These are phyloP conservation scores for Nasonia giraulti DNA, from an alignment of 1,140 invertebrate species.

Conservation along the genomic window DNA sequence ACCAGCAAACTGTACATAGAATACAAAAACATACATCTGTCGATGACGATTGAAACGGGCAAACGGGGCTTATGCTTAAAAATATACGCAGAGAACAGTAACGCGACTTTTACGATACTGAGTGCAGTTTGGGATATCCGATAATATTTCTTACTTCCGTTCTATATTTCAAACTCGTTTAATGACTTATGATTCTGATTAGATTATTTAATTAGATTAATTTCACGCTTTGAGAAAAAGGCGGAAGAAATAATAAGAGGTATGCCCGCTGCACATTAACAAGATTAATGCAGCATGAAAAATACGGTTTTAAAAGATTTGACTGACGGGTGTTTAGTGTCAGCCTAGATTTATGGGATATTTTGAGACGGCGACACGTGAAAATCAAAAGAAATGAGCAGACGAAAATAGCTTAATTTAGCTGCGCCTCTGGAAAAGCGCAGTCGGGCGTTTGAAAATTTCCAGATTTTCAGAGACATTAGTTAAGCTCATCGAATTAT, in stretches of 20 bases:
- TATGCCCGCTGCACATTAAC: no score
- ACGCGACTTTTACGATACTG: neutral
- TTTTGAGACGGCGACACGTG: neutral
- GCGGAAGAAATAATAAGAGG: no score
- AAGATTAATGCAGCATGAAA: neutral
- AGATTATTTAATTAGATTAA: neutral
- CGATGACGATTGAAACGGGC: neutral
- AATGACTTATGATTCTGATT: no score
- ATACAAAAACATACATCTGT: no score
- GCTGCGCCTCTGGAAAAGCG: neutral
- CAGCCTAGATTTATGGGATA: neutral
- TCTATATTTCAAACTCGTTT: neutral
- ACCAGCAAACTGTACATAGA: no score
- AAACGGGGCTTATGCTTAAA: neutral
- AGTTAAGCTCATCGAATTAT: no score
- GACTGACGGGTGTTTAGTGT: neutral
- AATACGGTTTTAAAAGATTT: neutral
- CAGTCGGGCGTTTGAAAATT: neutral
- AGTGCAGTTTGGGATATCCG: no score
- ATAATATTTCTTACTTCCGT: neutral
- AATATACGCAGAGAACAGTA: neutral
- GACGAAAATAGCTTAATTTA: neutral
- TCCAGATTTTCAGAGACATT: neutral
- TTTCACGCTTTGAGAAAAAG: no score
- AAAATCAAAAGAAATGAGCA: constrained; percentile 3